Evolutionary conservation across 2,113 vertebrate genomes (phyloP).

Genomic region (Prunella himalayana): DNA sequence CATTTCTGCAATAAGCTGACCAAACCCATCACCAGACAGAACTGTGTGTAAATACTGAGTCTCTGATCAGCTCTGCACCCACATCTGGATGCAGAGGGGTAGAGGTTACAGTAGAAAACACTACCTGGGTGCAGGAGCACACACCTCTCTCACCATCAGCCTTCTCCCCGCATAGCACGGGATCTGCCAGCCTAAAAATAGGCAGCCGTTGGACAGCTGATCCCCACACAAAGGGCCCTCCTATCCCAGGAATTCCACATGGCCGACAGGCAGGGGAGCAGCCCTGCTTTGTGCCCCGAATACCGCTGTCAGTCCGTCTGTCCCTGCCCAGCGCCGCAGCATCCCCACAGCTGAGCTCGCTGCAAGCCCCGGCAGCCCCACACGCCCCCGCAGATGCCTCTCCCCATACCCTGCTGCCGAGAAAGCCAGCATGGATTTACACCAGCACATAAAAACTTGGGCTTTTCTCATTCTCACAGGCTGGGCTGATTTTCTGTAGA

Average conservation of each 20-base stretch:
- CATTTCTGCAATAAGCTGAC: not conserved
- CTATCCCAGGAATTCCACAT: conserved; percentile 54
- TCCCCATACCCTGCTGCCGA: fast-evolving
- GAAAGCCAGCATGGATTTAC: not conserved
- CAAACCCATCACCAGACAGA: not conserved
- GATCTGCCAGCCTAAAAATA: conserved; percentile 62
- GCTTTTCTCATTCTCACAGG: not conserved
- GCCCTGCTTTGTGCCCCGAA: conserved; percentile 3
- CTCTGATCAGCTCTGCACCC: not conserved
- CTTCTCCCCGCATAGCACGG: not conserved
- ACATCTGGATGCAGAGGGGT: fast-evolving
- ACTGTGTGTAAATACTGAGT: fast-evolving
- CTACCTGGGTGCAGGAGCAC: not conserved
- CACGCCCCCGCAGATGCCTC: not conserved
- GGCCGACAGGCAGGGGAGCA: conserved; percentile 22
- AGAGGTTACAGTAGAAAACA: fast-evolving
- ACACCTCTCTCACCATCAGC: not conserved
- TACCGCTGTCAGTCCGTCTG: not conserved
- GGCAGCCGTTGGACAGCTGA: conserved; percentile 32
- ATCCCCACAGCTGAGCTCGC: conserved; percentile 22
- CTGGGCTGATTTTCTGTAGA: not conserved
- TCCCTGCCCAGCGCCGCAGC: not conserved
- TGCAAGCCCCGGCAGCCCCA: not conserved
- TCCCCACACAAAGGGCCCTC: conserved; percentile 58
- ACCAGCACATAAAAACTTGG: not conserved